Conservation (phyloP, 2,113 vertebrate species). For the Noturus placidus region DNA sequence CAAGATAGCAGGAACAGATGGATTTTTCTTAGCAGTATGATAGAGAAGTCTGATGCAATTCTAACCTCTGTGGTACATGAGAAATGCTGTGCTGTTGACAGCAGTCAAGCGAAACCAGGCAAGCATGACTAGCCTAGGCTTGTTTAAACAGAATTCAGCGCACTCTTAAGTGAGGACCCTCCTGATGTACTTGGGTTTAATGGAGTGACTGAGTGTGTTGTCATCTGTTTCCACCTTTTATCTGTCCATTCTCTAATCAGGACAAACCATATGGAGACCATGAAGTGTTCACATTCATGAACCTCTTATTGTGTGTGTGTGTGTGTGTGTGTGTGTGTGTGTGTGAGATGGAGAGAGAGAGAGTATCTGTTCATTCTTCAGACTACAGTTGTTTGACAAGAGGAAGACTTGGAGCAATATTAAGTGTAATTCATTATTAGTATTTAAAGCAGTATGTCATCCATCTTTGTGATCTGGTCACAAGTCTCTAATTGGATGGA, state of each 20-base stretch:
- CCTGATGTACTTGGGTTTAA: background rate
- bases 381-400: background rate
- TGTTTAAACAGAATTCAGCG: background rate
- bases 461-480: background rate
- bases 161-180: background rate
- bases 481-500: background rate
- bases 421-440: background rate
- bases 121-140: background rate
- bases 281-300: slow-evolving; percentile 12
- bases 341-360: background rate
- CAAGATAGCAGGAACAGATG: background rate
- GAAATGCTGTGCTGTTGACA: background rate
- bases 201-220: slow-evolving; percentile 5
- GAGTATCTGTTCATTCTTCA: background rate
- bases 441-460: background rate
- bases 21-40: background rate
- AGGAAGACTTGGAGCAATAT: background rate
- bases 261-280: slow-evolving; percentile 22
- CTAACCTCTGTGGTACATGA: background rate
- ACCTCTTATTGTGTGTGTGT: background rate
- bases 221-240: slow-evolving; percentile 25
- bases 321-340: background rate
- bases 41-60: background rate
- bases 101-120: background rate
- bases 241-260: slow-evolving; percentile 35